Percentiles rank a stretch among this genome's conserved stretches.
These are phyloP conservation scores for Enhydra lutris DNA, from an alignment of 2,113 vertebrate genomes.

Conservation along the genomic window DNA sequence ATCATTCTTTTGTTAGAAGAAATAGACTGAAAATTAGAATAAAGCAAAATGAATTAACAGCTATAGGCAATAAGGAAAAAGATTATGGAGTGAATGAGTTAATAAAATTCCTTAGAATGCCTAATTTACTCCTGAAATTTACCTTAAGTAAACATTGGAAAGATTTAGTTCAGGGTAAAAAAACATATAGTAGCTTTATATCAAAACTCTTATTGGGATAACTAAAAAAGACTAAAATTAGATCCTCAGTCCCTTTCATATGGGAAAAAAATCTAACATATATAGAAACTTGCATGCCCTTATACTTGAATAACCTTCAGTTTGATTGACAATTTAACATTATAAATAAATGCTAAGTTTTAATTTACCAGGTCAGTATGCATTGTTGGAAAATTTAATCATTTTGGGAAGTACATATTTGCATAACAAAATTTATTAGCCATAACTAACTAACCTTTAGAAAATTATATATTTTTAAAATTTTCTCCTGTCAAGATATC, in stretches of 20 bases:
- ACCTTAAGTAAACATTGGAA: background rate
- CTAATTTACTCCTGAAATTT: background rate
- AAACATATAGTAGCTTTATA: background rate
- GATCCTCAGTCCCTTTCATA: background rate
- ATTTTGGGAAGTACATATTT: slow-evolving; percentile 58
- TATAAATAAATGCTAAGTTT: slow-evolving; percentile 67
- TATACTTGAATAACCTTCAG: slow-evolving; percentile 62
- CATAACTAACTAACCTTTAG: slow-evolving; percentile 76
- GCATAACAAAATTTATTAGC: slow-evolving; percentile 75
- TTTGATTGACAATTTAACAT: slow-evolving; percentile 71
- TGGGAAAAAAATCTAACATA: slow-evolving; percentile 36
- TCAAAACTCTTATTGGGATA: background rate
- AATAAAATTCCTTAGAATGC: background rate
- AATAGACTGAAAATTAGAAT: background rate
- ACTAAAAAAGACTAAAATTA: background rate
- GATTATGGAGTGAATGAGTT: background rate
- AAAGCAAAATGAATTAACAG: background rate
- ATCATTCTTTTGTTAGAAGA: background rate
- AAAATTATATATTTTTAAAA: slow-evolving; percentile 69
- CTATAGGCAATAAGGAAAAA: background rate
- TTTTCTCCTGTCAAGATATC: slow-evolving; percentile 57
- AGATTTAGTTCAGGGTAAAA: background rate
- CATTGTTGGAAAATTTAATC: slow-evolving; percentile 69
- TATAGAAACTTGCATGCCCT: background rate
- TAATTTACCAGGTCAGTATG: slow-evolving; percentile 60